Evolutionary conservation across 2,888 invertebrate species (phyloP), one percentile per base, ranked within the genome.

Genomic region (Cephus spinipes): DNA sequence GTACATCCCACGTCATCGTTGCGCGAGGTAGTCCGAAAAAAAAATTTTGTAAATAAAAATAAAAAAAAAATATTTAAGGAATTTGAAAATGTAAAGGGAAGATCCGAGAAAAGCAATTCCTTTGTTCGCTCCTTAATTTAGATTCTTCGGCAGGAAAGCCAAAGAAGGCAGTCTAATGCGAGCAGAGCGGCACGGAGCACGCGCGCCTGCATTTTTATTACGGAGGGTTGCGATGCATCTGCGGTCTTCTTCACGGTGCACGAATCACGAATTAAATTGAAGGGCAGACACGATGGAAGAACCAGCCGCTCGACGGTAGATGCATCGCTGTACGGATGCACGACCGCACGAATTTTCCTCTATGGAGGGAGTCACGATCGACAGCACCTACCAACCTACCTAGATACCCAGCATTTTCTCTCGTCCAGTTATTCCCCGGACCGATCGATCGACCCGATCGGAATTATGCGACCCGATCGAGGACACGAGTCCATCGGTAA

Each of bases 221-320:
- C 35, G 55, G 75, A 32, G 68, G 33, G 73, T 79, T 74, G 69
- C 76, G 73, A 69, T 78, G 68, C 78, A 82, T 79, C 79, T 35
- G 75, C 78, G 82, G 76, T 81, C 82, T 84, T 81, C 55, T 31
- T 32, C 77, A 73, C 79, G 80, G 69, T 78, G 74, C 77, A 76
- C 80, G 83, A 81, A 80, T 79, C 81, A 80, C 81, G 79, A 84
- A 83, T 82, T 80, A 81, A 81, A 83, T 81, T 76, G 80, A 84
- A 81, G 80, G 83, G 77, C 79, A 84, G 78, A 79, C 79, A 74
- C 76, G 77, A 32, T 35, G 68, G 36, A 32, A 35, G 40, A 35
- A 69, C 55, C 35, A 36, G 69, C 55, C 73, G 30, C 4, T n/a
- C 35, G 71, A 71, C 32, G 32, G 30, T 76, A 36, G 69, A 36